These are phyloP conservation scores for Pyrocoelia pectoralis DNA, from an alignment of 2,888 invertebrate species.

Conservation along the genomic window DNA sequence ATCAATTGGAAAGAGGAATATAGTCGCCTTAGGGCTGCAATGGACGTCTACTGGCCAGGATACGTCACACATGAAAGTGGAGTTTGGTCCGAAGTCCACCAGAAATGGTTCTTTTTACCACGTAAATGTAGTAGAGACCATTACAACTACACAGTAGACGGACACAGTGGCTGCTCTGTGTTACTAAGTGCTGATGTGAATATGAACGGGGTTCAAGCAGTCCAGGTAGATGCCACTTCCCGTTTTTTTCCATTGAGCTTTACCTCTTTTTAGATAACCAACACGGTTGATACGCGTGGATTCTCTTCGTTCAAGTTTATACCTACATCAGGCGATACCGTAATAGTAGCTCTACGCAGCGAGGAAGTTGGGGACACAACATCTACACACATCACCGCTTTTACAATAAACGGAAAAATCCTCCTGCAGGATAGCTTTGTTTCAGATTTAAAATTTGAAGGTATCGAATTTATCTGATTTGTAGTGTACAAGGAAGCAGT, in stretches of 20 bases:
- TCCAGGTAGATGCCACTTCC: slow-evolving; percentile 16
- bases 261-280: slow-evolving; percentile 63
- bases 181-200: slow-evolving; percentile 82
- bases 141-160: slow-evolving; percentile 93
- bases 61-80: slow-evolving; percentile 98
- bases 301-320: slow-evolving; percentile 98
- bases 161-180: slow-evolving; percentile 87
- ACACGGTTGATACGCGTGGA: slow-evolving; percentile 76
- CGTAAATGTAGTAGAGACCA: slow-evolving; percentile 83
- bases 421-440: slow-evolving; percentile 81
- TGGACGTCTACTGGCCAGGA: slow-evolving; percentile 89
- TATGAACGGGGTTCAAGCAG: slow-evolving; percentile 68
- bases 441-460: slow-evolving; percentile 90
- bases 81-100: slow-evolving; percentile 86
- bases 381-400: slow-evolving; percentile 86
- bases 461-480: slow-evolving; percentile 87
- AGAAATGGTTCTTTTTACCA: slow-evolving; percentile 94
- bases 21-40: slow-evolving; percentile 75
- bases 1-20: slow-evolving; percentile 76
- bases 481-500: too few relatives aligned
- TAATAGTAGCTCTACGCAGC: slow-evolving; percentile 92
- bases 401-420: slow-evolving; percentile 76
- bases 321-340: slow-evolving; percentile 85
- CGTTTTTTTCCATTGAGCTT: too few relatives aligned
- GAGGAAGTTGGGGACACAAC: slow-evolving; percentile 91